A percentile compares a stretch with the other conserved stretches of the same genome.
phyloP scores from a whole-genome alignment of 1,140 invertebrate genomes.

The Drosophila pallidifrons region DNA sequence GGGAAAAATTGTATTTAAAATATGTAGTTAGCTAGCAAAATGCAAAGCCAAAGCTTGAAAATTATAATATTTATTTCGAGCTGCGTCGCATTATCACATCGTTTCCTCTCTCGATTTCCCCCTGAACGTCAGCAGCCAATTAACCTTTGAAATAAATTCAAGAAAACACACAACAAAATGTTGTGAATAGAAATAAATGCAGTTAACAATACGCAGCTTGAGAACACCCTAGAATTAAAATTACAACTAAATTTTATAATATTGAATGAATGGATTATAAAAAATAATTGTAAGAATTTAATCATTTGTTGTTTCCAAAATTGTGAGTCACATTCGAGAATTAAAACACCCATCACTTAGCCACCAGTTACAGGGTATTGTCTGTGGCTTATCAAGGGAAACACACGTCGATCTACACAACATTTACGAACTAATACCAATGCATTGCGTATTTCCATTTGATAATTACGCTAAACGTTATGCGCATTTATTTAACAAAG shows the following conservation, averaged over 20 bases:
- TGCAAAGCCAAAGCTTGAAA: neutral
- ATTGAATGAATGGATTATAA: too few species aligned
- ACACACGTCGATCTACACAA: slow-evolving; percentile 4
- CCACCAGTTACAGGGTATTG: neutral
- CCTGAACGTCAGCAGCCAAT: slow-evolving; percentile 59
- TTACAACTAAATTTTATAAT: neutral
- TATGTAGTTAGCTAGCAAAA: slow-evolving; percentile 1
- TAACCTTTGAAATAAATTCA: slow-evolving; percentile 59
- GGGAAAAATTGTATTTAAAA: slow-evolving; percentile 3
- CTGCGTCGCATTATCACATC: slow-evolving; percentile 53
- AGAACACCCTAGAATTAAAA: neutral
- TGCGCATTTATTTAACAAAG: slow-evolving; percentile 74
- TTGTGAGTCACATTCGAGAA: too few species aligned
- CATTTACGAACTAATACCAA: slow-evolving; percentile 21
- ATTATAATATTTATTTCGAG: slow-evolving; percentile 32
- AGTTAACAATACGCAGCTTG: neutral
- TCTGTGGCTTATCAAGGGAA: neutral
- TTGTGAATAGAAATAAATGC: neutral
- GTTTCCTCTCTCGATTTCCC: slow-evolving; percentile 14
- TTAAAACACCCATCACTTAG: neutral
- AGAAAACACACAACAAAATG: neutral
- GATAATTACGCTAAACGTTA: slow-evolving; percentile 79
- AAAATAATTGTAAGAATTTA: too few species aligned
- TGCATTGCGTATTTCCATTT: slow-evolving; percentile 40
- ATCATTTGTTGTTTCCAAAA: too few species aligned